A percentile compares a stretch with the other conserved stretches of the same genome.
Evolutionary conservation across 1,140 invertebrate species (phyloP).

Genomic region (Dermatophagoides farinae): DNA sequence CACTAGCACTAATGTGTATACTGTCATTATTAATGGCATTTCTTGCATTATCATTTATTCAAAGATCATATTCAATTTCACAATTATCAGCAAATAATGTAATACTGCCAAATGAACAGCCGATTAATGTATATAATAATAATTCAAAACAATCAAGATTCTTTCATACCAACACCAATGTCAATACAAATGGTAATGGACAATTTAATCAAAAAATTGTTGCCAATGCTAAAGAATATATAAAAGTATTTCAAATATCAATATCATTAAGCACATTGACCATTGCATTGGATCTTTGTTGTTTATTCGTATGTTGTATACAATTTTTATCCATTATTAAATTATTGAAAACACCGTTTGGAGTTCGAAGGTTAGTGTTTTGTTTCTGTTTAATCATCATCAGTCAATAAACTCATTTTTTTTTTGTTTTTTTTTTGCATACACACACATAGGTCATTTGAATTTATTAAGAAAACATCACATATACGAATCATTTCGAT

Average conservation of each 20-base stretch:
- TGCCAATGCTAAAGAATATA: slow-evolving; percentile 49
- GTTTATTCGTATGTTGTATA: slow-evolving; percentile 71
- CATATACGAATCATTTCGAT: slow-evolving; percentile 71
- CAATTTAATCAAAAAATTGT: slow-evolving; percentile 25
- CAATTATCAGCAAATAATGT: slow-evolving; percentile 12
- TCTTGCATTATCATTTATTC: slow-evolving; percentile 56
- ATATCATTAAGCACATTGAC: slow-evolving; percentile 65
- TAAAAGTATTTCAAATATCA: slow-evolving; percentile 70
- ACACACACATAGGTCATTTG: slow-evolving; percentile 49
- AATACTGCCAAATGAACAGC: slow-evolving; percentile 28
- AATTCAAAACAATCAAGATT: slow-evolving; percentile 20
- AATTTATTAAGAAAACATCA: slow-evolving; percentile 72
- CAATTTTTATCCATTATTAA: slow-evolving; percentile 82
- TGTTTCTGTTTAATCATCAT: not conserved
- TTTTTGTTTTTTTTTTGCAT: not conserved
- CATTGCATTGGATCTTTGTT: slow-evolving; percentile 65
- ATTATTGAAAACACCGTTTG: slow-evolving; percentile 50
- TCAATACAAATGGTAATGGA: not conserved
- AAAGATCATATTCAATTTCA: slow-evolving; percentile 50
- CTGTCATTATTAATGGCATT: slow-evolving; percentile 58
- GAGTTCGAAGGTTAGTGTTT: slow-evolving; percentile 32
- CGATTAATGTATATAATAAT: slow-evolving; percentile 29
- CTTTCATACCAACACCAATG: not conserved
- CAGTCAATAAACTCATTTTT: not conserved
- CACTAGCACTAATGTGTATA: slow-evolving; percentile 58